Conservation (phyloP, 2,797 vertebrate genomes). For the Carduelis carduelis region DNA sequence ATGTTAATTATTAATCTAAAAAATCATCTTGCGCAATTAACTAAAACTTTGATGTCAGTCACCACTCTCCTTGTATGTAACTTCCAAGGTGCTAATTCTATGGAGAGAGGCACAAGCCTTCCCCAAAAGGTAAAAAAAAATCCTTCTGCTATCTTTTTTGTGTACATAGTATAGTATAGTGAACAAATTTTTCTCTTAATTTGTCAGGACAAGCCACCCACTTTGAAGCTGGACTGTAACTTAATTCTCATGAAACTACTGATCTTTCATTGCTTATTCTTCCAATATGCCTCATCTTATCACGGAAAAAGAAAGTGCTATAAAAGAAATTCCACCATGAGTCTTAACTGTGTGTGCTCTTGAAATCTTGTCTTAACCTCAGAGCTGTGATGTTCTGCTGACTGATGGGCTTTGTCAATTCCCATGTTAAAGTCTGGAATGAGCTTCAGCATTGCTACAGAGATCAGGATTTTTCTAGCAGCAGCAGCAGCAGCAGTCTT, state of each 20-base stretch:
- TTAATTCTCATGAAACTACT: background rate
- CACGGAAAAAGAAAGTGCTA: background rate
- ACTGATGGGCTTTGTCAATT: conserved; percentile 59
- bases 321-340: conserved; percentile 10
- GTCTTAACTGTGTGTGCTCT: background rate
- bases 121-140: background rate
- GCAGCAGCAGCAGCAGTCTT: conserved; percentile 25
- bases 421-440: conserved; percentile 37
- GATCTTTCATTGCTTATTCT: background rate
- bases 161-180: background rate
- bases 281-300: background rate
- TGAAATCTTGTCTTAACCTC: conserved; percentile 42
- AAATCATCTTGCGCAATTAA: conserved; percentile 95
- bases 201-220: background rate
- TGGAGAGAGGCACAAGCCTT: background rate
- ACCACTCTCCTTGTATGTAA: conserved; percentile 55
- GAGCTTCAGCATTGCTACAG: conserved; percentile 20
- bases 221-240: background rate
- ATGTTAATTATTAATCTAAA: conserved; percentile 99
- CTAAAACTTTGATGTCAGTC: conserved; percentile 79
- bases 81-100: conserved; percentile 52
- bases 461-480: conserved; percentile 55
- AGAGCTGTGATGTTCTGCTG: conserved; percentile 38
- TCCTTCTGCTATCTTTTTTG: background rate
- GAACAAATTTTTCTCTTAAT: background rate